A percentile compares a stretch with the other conserved stretches of the same genome.
phyloP scores from a whole-genome alignment of 2,888 invertebrate species.

The Synanthedon vespiformis region DNA sequence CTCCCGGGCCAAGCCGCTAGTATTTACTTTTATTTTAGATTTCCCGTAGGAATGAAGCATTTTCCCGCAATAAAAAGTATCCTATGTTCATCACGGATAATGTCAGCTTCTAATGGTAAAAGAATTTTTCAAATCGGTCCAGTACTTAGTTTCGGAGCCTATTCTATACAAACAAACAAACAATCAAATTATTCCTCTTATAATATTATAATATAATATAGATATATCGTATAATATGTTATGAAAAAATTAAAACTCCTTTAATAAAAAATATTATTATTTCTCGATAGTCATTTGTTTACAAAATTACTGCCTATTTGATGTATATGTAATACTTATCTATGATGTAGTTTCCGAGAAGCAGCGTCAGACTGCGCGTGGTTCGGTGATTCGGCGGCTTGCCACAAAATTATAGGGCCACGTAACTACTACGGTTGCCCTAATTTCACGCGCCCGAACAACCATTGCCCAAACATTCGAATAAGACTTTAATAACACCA shows the following conservation, averaged over 20 bases:
- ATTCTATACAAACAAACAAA: too few species aligned
- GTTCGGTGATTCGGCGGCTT: slow-evolving; percentile 22
- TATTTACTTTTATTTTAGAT: too few species aligned
- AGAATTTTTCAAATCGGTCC: too few species aligned
- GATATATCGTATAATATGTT: too few species aligned
- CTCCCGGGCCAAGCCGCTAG: too few species aligned
- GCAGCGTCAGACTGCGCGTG: slow-evolving; percentile 8
- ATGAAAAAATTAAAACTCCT: not conserved
- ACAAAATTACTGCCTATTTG: not conserved
- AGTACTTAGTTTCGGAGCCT: too few species aligned
- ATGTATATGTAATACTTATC: not conserved
- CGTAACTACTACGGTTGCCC: slow-evolving; percentile 41
- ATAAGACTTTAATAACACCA: slow-evolving; percentile 54
- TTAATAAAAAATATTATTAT: not conserved
- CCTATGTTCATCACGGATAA: too few species aligned
- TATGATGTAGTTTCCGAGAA: slow-evolving; percentile 29
- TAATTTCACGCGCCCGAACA: slow-evolving; percentile 38
- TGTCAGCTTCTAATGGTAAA: too few species aligned
- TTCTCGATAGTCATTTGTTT: not conserved
- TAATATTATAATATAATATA: too few species aligned
- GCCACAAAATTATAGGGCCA: slow-evolving; percentile 54
- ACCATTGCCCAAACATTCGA: slow-evolving; percentile 56
- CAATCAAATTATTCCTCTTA: too few species aligned
- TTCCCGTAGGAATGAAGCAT: too few species aligned
- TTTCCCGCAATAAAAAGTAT: too few species aligned